Evolutionary conservation across 2,797 vertebrate species (phyloP).

Genomic region (Chaenodraco wilsoni): DNA sequence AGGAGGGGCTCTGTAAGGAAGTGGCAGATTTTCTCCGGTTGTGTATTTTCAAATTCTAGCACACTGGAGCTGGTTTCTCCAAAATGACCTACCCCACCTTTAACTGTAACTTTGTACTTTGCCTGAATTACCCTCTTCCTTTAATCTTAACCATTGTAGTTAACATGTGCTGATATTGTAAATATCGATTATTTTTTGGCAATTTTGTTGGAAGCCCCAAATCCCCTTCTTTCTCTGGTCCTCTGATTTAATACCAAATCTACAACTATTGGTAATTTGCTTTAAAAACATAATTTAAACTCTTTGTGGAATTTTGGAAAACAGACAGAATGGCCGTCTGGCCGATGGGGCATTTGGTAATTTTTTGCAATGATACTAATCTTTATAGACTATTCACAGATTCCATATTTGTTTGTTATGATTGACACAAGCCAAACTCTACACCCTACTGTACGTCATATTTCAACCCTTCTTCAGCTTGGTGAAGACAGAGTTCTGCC

Average conservation of each 20-base stretch:
- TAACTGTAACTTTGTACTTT: background rate
- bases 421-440: conserved; percentile 3
- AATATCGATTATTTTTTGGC: background rate
- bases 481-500: conserved; percentile 17
- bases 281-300: conserved; percentile 20
- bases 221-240: background rate
- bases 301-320: background rate
- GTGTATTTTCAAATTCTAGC: no score
- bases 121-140: background rate
- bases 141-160: background rate
- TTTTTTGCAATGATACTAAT: background rate
- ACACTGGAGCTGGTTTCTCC: no score
- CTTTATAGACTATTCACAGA: conserved; percentile 8
- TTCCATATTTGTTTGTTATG: background rate
- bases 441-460: background rate
- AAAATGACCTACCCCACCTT: no score
- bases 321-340: background rate
- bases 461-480: conserved; percentile 15
- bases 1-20: no score
- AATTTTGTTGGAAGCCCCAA: background rate
- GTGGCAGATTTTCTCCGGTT: no score
- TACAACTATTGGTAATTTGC: background rate
- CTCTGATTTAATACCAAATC: background rate
- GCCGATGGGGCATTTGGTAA: background rate
- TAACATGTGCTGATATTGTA: background rate